Base-by-base conservation (phyloP, 92 coral and sea anemone species). In the Chrysogorgia sp. region DNA sequence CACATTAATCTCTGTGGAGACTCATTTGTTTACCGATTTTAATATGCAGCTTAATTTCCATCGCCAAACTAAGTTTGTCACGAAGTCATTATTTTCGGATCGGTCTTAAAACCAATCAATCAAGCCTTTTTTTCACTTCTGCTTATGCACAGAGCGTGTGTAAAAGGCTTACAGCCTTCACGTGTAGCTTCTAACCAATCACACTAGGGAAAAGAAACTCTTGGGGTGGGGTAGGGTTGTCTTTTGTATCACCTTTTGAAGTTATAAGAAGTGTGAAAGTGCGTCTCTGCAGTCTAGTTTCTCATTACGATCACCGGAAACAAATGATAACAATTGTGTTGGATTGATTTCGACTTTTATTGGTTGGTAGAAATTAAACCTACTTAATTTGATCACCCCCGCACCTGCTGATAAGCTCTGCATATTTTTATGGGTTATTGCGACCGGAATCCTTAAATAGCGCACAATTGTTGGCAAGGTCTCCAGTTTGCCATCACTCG, bases 381-480 rank as follows among this genome's bases (percentile, higher is more conserved):
- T 69, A 69, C 48, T 69, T 72, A 72, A 72, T 72, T 72, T 72
- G n/a, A 45, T 71, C 22, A 52, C 77, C 33, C 20, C 30, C 63
- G 17, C 77, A 71, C 43, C 77, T 71, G 77, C 63, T 33, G 25
- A 5, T 25, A 10, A 25, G 45, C 79, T 33, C 17, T 15, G 28
- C 50, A 24, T 21, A 13, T 6, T 1, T 19, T 19, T 30, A 21
- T 31, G 29, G 43, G 32, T 31, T 52, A 56, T 72, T 32, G 65
- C 34, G 20, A 34, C 65, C 35, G 52, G 35, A 35, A 34, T 35
- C 32, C 23, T 72, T 72, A 72, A 72, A 56, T 49, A 29, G 63
- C 9, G 53, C 43, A 15, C 53, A 15, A 47, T 6, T 6, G 2
- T 47, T 47, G 10, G 14, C 17, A 47, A 57, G 63, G 63, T 57